Base-by-base conservation (phyloP, 2,888 invertebrate species). In the Mesorhabditis belari region DNA sequence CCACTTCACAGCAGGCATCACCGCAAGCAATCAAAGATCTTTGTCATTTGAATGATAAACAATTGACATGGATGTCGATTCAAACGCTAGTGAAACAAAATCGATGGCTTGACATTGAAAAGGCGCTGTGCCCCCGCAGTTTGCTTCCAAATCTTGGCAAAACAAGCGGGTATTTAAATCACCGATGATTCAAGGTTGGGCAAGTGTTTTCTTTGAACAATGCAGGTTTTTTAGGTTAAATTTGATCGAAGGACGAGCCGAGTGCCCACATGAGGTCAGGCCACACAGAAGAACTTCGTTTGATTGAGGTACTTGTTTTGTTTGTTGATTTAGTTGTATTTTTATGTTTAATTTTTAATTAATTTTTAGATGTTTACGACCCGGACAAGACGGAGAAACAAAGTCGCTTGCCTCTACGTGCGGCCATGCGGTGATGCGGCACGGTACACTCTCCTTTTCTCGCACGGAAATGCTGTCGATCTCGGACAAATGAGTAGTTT, bases 401-500 rank as follows among this genome's bases (percentile, higher is more conserved):
- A 91, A 80, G 93, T 98, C 81, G 92, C 93, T 61, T 96, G 95
- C 55, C 66, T 69, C 25, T 70, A 72, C 69, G 70, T 75, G 12
- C 88, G 91, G 70, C 65, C 73, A 1, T 83, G 83, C 59, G 76
- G 73, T 29, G 88, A 89, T 71, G 12, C 12, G 44, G 91, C 90
- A 79, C 92, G 92, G 76, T 95, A 90, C 83, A 95, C 95, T 24
- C 88, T 96, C 79, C 86, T 96, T 68, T 96, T 94, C 85, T 94
- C 94, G 64, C 96, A 96, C 83, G 96, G 95, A 67, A 96, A 98
- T 84, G 96, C 96, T 59, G 95, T 92, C 71, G 96, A 98, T 85
- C 87, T 96, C 77, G 96, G 95, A 19, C 94, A 95, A 84, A 95
- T 96, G 94, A 91, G 91, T 84, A 92, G 92, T 84, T 95, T 95